These are phyloP conservation scores for Thryonomys swinderianus DNA, from an alignment of 2,113 vertebrate species.

Conservation along the genomic window DNA sequence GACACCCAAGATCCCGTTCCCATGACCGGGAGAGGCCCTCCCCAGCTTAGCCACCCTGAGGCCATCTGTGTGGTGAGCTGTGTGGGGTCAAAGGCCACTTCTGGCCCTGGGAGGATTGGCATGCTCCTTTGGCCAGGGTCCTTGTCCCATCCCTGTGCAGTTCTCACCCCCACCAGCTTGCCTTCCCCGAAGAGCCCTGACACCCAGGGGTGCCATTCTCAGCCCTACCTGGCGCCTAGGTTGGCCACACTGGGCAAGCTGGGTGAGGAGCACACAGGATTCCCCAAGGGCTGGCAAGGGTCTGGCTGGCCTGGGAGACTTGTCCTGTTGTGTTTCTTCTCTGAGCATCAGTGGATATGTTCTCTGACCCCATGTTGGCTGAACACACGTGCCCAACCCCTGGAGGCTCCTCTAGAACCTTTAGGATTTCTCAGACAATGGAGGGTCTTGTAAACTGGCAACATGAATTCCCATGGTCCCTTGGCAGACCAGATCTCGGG, in stretches of 20 bases:
- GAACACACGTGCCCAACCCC: fast-evolving
- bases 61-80: not conserved
- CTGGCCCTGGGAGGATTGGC: not conserved
- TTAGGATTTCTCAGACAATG: not conserved
- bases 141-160: not conserved
- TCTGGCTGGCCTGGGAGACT: not conserved
- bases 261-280: not conserved
- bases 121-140: not conserved
- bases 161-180: not conserved
- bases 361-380: not conserved
- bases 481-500: not conserved
- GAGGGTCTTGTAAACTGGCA: not conserved
- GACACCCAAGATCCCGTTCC: not conserved
- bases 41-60: not conserved
- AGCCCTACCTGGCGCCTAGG: not conserved
- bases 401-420: not conserved
- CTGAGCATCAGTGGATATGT: not conserved
- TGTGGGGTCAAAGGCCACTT: not conserved
- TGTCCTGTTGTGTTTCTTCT: not conserved
- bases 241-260: not conserved
- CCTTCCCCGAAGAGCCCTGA: not conserved
- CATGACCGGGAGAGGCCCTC: not conserved
- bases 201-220: not conserved
- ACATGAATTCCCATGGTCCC: not conserved
- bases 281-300: not conserved